Conservation (phyloP, 2,797 vertebrate genomes). For the Eremophila alpestris region DNA sequence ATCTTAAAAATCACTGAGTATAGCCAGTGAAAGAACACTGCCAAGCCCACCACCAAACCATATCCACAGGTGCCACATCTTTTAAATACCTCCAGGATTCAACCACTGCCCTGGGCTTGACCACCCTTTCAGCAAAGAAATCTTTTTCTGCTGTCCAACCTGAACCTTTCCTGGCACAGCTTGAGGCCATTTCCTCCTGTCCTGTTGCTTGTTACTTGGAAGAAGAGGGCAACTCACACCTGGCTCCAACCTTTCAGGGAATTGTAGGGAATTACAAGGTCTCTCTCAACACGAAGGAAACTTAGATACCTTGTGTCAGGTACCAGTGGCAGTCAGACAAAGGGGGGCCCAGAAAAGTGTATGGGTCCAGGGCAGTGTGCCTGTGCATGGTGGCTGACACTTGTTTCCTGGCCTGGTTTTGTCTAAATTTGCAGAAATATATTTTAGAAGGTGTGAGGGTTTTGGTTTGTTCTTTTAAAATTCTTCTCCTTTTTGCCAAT, state of each 20-base stretch:
- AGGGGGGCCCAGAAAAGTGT: background rate
- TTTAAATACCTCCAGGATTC: background rate
- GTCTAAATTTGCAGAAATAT: background rate
- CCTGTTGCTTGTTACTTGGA: background rate
- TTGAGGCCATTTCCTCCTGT: background rate
- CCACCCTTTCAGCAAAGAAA: background rate
- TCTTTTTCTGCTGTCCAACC: background rate
- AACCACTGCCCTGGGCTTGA: background rate
- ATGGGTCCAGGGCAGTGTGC: background rate
- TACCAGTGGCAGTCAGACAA: accelerated
- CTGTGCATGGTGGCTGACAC: background rate
- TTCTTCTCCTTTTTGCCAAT: background rate
- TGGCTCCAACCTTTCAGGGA: background rate
- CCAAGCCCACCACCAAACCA: background rate
- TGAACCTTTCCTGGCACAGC: background rate
- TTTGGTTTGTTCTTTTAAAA: too few species aligned
- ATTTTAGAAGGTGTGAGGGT: background rate
- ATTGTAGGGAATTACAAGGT: background rate
- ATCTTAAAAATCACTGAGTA: background rate
- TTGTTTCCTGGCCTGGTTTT: background rate
- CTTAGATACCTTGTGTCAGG: background rate
- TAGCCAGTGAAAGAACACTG: background rate
- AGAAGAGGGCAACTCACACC: background rate
- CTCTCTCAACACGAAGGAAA: background rate
- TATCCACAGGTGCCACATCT: background rate